Evolutionary conservation across 1,140 invertebrate species (phyloP), one percentile per base, ranked within the genome.

Genomic region (Drosophila rhopaloa): DNA sequence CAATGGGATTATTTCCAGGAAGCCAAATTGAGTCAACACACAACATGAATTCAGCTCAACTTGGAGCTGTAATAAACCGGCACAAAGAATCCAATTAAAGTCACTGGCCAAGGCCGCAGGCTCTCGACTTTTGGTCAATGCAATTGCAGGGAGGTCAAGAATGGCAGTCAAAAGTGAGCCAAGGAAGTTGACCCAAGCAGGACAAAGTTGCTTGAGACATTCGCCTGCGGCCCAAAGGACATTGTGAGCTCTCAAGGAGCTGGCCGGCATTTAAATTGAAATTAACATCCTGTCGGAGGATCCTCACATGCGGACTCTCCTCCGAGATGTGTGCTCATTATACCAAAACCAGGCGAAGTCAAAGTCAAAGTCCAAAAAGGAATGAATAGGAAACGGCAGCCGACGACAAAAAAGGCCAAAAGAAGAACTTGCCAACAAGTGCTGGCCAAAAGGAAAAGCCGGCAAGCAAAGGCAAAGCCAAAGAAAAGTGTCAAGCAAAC

Each of bases 401-500:
- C 27, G 13, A 11, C 27, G 37, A 38, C 35, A 13, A 16, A 74
- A 61, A 55, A 67, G 43, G 43, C 27, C 44, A 43, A 66, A 47
- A 40, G 65, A 78, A 71, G 2, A 86, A 79, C 77, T 85, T 86
- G 63, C 63, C 74, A 75, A 83, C 75, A 79, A 74, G 67, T 61
- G 72, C 47, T 56, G 79, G 47, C 74, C 78, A 79, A 68, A 57
- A 70, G 43, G 44, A 79, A 75, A 76, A 59, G 76, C 54, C 66
- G 81, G 54, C 65, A 35, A 70, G 16, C 63, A 41, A 41, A 40
- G 48, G 35, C 51, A 68, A 13, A 35, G 50, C 80, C 81, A 76
- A 80, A 84, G 81, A 44, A 83, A 81, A 89, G 84, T 89, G 84
- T 89, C 84, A 78, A 67, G 84, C 84, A 89, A 89, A 89, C 84